A percentile compares a stretch with the other conserved stretches of the same genome.
Conservation (phyloP, 1,140 invertebrate species). For the Zaprionus gabonicus region DNA sequence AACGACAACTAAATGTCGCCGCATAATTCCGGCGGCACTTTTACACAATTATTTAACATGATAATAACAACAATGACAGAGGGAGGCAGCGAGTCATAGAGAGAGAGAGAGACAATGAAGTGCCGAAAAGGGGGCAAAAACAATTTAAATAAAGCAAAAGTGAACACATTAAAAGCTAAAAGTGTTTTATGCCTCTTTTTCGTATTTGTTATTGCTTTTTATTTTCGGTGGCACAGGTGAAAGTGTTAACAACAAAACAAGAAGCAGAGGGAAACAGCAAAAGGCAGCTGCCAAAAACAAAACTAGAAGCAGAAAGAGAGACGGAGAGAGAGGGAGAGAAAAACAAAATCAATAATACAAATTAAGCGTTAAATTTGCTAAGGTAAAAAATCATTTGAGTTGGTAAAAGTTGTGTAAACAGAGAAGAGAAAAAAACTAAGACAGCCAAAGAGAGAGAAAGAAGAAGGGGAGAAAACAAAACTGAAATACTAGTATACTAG, state of each 20-base stretch:
- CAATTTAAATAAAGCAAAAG: constrained; percentile 41
- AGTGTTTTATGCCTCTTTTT: constrained; percentile 29
- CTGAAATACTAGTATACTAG: not conserved
- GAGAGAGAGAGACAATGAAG: constrained; percentile 16
- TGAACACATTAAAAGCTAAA: constrained; percentile 25
- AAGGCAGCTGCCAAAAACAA: constrained; percentile 42
- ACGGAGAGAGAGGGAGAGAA: constrained; percentile 22
- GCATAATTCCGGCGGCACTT: constrained; percentile 22
- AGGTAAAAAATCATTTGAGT: constrained; percentile 58
- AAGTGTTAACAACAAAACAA: constrained; percentile 43
- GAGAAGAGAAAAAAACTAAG: constrained; percentile 49
- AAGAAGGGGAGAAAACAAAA: constrained; percentile 12
- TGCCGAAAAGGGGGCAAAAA: constrained; percentile 25
- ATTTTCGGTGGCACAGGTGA: constrained; percentile 40
- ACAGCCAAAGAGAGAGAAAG: constrained; percentile 5
- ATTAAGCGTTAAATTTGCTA: constrained; percentile 42
- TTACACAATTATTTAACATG: constrained; percentile 36
- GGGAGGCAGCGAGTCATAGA: not conserved
- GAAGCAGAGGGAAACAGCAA: constrained; percentile 44
- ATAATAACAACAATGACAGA: constrained; percentile 30
- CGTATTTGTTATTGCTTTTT: constrained; percentile 24
- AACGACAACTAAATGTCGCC: constrained; percentile 24
- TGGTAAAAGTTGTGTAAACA: constrained; percentile 69
- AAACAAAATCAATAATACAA: constrained; percentile 39
- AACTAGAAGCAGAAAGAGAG: constrained; percentile 10